These are phyloP conservation scores for Trichomalopsis sarcophagae DNA, from an alignment of 1,140 invertebrate genomes.

Conservation along the genomic window DNA sequence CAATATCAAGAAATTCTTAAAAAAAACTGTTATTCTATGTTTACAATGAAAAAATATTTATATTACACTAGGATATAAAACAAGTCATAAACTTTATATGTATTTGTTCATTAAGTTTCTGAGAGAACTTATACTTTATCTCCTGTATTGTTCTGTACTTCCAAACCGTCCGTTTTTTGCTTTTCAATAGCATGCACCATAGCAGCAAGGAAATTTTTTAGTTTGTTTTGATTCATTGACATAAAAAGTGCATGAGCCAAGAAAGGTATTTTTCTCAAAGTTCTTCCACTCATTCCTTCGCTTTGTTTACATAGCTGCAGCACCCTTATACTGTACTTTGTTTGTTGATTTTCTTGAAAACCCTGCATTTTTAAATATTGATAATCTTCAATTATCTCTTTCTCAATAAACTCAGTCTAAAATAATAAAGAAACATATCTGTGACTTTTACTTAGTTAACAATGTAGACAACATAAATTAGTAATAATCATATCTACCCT, in stretches of 20 bases:
- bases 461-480: slow-evolving; percentile 4
- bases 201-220: slow-evolving; percentile 62
- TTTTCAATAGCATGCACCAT: slow-evolving; percentile 65
- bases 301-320: slow-evolving; percentile 76
- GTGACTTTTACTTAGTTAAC: neutral
- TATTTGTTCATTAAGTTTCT: neutral
- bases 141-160: neutral
- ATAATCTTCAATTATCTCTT: slow-evolving; percentile 63
- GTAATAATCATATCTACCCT: slow-evolving; percentile 73
- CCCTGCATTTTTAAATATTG: slow-evolving; percentile 60
- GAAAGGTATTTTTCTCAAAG: slow-evolving; percentile 91
- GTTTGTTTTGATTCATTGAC: slow-evolving; percentile 53
- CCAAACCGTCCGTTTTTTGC: slow-evolving; percentile 56
- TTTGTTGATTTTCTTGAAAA: slow-evolving; percentile 62
- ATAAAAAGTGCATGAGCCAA: slow-evolving; percentile 81
- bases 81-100: neutral
- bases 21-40: too few relatives aligned
- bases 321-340: slow-evolving; percentile 64
- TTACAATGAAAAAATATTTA: neutral
- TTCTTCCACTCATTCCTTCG: slow-evolving; percentile 87
- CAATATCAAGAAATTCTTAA: too few relatives aligned
- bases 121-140: neutral
- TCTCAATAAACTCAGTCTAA: slow-evolving; percentile 75
- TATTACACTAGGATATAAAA: neutral
- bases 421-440: slow-evolving; percentile 56